Evolutionary conservation across 2,113 vertebrate species (phyloP).

Genomic region (Jacana jacana): DNA sequence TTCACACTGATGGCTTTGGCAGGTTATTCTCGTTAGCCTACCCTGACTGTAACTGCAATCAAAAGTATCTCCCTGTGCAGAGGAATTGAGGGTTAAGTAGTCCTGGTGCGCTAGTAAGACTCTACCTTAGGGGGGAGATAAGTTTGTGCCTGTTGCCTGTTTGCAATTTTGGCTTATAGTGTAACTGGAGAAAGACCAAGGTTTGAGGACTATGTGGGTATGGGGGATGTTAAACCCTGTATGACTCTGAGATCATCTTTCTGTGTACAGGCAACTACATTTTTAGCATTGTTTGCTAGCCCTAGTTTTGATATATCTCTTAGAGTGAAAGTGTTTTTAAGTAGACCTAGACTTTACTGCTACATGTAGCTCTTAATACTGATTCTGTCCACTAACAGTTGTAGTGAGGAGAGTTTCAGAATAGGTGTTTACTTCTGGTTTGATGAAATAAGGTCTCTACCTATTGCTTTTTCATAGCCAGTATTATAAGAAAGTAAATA

Average conservation of each 20-base stretch:
- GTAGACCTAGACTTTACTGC: neutral
- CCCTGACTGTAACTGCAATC: neutral
- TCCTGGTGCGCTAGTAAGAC: neutral
- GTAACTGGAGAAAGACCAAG: neutral
- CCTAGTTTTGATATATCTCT: neutral
- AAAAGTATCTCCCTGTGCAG: neutral
- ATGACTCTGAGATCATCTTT: neutral
- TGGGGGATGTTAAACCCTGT: neutral
- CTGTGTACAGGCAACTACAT: rapidly evolving
- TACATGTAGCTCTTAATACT: neutral
- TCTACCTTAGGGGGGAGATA: neutral
- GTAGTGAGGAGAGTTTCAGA: neutral
- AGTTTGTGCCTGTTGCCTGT: neutral
- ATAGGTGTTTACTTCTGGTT: neutral
- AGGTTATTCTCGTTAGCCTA: conserved; percentile 3
- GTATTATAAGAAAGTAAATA: neutral
- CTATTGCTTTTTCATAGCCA: neutral
- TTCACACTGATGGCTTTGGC: neutral
- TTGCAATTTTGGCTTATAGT: neutral
- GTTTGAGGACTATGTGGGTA: neutral
- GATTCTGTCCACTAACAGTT: neutral
- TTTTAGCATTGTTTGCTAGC: neutral
- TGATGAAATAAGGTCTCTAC: neutral
- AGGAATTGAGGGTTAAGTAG: neutral
- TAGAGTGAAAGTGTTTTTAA: neutral